phyloP scores from a whole-genome alignment of 2,113 vertebrate genomes.

The Physeter macrocephalus region DNA sequence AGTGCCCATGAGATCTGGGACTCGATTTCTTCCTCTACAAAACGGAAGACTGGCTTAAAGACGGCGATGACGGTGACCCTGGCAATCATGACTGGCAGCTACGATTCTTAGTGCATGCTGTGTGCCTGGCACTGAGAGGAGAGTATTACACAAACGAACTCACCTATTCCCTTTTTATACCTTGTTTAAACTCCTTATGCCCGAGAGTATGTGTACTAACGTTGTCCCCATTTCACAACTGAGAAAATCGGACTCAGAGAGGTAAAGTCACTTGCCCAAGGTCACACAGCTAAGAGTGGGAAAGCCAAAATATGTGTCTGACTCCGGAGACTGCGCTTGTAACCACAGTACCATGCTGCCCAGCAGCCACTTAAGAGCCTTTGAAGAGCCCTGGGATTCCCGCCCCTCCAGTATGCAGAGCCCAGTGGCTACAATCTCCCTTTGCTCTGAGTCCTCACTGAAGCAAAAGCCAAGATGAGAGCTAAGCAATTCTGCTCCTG shows the following conservation, averaged over 20 bases:
- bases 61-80: rapidly evolving
- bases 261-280: neutral
- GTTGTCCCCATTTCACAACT: neutral
- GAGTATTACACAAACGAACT: neutral
- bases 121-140: neutral
- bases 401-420: neutral
- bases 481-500: neutral
- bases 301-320: neutral
- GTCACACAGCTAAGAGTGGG: neutral
- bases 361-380: neutral
- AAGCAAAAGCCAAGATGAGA: neutral
- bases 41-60: neutral
- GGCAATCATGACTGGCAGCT: neutral
- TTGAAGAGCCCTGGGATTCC: neutral
- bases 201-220: too few relatives aligned
- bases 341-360: neutral
- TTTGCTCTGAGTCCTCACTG: neutral
- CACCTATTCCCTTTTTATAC: neutral
- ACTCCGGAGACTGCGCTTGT: neutral
- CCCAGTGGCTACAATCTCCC: neutral
- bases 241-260: neutral
- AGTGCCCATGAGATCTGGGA: neutral
- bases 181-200: neutral
- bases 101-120: rapidly evolving
- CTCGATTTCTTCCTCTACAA: neutral